These are phyloP conservation scores for Montipora capricornis DNA, from an alignment of 64 coral and sea anemone species.

Conservation along the genomic window DNA sequence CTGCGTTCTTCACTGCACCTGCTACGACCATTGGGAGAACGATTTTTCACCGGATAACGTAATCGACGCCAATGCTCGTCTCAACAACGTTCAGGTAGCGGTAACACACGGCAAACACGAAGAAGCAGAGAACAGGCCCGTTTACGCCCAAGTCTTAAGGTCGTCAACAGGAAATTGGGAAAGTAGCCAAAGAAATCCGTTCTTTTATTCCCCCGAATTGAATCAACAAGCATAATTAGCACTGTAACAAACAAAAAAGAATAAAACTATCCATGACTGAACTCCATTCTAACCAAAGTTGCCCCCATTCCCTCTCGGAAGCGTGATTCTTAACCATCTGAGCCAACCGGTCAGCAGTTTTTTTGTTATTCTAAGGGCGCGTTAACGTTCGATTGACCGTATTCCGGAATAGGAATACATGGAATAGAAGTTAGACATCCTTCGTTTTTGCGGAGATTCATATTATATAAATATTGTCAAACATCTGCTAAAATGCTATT, in stretches of 20 bases:
- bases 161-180: neutral
- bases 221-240: neutral
- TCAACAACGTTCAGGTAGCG: conserved; percentile 88
- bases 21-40: conserved; percentile 89
- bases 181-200: neutral
- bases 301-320: too few relatives aligned
- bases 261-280: neutral
- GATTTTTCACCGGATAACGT: conserved; percentile 92
- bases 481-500: too few relatives aligned
- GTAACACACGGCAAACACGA: conserved; percentile 67
- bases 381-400: too few relatives aligned
- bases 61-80: conserved; percentile 82
- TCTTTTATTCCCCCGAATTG: neutral
- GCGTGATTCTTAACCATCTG: too few relatives aligned
- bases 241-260: neutral
- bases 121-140: neutral
- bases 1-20: conserved; percentile 82
- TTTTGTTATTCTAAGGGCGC: too few relatives aligned
- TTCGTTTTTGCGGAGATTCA: too few relatives aligned
- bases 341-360: too few relatives aligned
- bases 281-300: too few relatives aligned
- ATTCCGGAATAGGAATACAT: too few relatives aligned
- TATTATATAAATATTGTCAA: too few relatives aligned
- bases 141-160: neutral
- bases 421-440: too few relatives aligned